Conservation (phyloP, 2,797 vertebrate genomes). For the Gymnothorax javanicus region DNA sequence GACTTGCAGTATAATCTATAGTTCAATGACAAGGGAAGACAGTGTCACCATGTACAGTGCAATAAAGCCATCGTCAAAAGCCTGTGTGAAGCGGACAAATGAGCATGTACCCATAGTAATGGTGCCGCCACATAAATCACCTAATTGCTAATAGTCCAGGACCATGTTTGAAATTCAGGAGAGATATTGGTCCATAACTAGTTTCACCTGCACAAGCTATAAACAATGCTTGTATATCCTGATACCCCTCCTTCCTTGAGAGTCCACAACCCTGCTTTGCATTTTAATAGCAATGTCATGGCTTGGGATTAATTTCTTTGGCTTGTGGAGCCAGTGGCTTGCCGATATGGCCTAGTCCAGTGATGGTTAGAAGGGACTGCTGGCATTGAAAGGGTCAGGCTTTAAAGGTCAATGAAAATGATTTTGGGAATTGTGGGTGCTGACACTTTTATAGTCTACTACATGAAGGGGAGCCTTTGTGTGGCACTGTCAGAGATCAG, state of each 20-base stretch:
- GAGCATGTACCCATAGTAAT: not conserved
- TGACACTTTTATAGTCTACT: constrained; percentile 56
- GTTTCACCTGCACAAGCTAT: not conserved
- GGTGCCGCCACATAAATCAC: not conserved
- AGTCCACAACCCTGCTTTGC: constrained; percentile 37
- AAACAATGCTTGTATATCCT: too few relatives aligned
- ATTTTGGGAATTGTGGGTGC: constrained; percentile 55
- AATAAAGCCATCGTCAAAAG: not conserved
- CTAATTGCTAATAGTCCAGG: not conserved
- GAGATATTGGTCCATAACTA: not conserved
- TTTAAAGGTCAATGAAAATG: constrained; percentile 55
- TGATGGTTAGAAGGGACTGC: constrained; percentile 26
- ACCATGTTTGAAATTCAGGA: not conserved
- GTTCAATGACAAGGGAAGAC: not conserved
- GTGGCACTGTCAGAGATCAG: constrained; percentile 9
- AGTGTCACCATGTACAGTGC: not conserved
- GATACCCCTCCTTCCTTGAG: constrained; percentile 24
- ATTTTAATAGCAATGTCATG: constrained; percentile 38
- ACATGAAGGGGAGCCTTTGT: constrained; percentile 48
- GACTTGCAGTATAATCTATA: not conserved
- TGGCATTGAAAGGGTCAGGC: constrained; percentile 36
- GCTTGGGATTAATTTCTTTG: constrained; percentile 38
- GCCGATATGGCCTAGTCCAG: not conserved
- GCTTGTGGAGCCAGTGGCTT: constrained; percentile 20
- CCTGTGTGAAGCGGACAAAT: not conserved